Conservation (phyloP, 2,888 invertebrate genomes). For the Amphimallon solstitiale region DNA sequence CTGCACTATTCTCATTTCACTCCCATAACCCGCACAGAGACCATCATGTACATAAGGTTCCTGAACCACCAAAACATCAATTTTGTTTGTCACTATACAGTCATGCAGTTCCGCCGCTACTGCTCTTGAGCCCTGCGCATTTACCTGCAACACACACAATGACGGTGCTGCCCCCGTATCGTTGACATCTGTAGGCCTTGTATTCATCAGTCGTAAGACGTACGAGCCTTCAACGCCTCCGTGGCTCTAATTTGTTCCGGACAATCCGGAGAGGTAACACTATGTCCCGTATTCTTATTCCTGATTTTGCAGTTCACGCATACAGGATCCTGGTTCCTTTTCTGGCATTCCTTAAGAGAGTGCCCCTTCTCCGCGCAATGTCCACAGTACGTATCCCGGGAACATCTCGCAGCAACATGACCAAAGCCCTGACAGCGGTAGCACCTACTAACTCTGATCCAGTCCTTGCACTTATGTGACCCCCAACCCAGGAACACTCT, state of each 20-base stretch:
- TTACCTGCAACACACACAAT: background rate
- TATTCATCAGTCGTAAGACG: no score
- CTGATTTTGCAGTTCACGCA: background rate
- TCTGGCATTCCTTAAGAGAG: no score
- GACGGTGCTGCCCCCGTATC: background rate
- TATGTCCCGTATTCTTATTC: background rate
- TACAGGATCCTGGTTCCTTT: background rate
- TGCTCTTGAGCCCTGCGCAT: background rate
- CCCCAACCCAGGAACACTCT: background rate
- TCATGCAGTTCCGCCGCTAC: no score
- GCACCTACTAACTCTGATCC: background rate
- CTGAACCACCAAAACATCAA: background rate
- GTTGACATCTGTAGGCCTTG: no score
- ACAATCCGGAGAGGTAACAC: background rate
- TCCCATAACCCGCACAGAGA: background rate
- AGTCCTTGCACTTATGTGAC: background rate
- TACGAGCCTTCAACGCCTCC: background rate
- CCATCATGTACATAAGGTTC: background rate
- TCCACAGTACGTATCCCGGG: background rate
- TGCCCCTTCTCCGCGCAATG: no score
- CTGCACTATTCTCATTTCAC: background rate
- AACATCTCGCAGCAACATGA: background rate
- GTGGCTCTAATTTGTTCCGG: background rate
- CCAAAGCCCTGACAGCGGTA: background rate
- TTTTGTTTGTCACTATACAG: background rate